Evolutionary conservation across 2,113 vertebrate genomes (phyloP).

Genomic region (Halcyon malimbica): DNA sequence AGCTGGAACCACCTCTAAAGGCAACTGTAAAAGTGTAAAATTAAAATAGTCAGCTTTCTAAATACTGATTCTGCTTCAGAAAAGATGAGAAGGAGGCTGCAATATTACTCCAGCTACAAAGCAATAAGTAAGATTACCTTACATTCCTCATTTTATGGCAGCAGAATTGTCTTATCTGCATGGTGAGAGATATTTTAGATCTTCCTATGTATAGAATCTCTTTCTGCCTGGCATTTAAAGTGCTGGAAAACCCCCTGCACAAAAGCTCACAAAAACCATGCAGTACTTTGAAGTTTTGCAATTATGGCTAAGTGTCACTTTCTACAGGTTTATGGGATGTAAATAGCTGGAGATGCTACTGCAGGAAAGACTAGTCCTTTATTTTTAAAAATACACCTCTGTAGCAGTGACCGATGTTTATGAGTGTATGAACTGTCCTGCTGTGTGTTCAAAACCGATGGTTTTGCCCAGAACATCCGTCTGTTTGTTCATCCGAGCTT

Average conservation of each 20-base stretch:
- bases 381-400: conserved; percentile 2
- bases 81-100: neutral
- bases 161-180: neutral
- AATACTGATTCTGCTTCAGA: neutral
- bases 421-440: neutral
- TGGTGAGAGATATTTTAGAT: neutral
- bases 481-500: neutral
- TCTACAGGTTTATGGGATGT: neutral
- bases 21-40: neutral
- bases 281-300: conserved; percentile 11
- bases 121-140: neutral
- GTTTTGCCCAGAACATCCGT: neutral
- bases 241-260: neutral
- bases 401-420: neutral
- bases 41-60: neutral
- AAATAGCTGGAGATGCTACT: neutral
- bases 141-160: neutral
- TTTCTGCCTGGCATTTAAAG: neutral
- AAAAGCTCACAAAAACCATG: neutral
- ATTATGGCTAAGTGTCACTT: neutral
- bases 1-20: neutral
- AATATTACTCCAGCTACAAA: neutral
- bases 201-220: neutral
- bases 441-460: neutral
- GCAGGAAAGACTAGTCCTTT: neutral